Evolutionary conservation across 2,113 vertebrate genomes (phyloP), one percentile per base, ranked within the genome.

Genomic region (Centropus bengalensis): DNA sequence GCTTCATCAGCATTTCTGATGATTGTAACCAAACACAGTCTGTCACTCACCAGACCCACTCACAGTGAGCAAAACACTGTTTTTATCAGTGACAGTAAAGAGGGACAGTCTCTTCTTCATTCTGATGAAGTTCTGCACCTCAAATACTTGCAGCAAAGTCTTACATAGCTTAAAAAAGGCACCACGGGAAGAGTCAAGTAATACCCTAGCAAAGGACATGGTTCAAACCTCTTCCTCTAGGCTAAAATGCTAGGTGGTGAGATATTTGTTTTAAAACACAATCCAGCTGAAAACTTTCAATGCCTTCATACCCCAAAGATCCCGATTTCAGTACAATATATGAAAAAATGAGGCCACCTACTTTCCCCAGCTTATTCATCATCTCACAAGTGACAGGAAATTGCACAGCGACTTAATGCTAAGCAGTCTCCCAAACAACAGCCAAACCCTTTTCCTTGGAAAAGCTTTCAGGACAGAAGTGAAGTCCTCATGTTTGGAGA

Each of bases 341-440:
- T 73, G 85, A 93, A 84, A 85, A 90, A 93, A n/a, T 12, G 62
- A 36, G 69, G 73, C 82, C 94, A 88, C 40, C 73, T 78, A 89
- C 82, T 90, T 89, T 70, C 59, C 49, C 33, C 84, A 69, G 91
- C 69, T 88, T 89, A 86, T 60, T 87, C 86, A 44, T n/a, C n/a
- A 16, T 44, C 73, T 88, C 45, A 78, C 38, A 90, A 92, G 88
- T 55, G 82, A 83, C 88, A 90, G 88, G 95, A 94, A 93, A 95
- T 97, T 95, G 86, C 92, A 88, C 64, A 26, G 79, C 4, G 6
- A 78, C 60, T 75, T 95, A 96, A 93, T 36, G 80, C 58, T 91
- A 86, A 93, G 76, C 94, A 86, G 80, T 32, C 95, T 64, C 87
- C 73, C 88, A 86, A 78, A 78, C 85, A 92, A 71, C 62, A 82